Base-by-base conservation (phyloP, 2,797 vertebrate species). In the Phylloscopus collybita region DNA sequence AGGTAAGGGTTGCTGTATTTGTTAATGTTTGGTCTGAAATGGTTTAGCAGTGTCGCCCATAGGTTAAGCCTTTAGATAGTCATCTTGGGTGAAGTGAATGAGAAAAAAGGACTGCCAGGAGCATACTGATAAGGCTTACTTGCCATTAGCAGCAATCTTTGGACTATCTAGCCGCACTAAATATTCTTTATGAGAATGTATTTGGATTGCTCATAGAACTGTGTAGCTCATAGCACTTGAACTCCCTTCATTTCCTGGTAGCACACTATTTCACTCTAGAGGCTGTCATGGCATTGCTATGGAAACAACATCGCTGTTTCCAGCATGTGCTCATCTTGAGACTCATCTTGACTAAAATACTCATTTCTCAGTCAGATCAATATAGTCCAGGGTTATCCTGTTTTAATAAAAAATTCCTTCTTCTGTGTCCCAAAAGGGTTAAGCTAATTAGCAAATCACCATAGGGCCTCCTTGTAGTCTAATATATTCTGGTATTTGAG, bases 251-350 rank as follows among this genome's bases (percentile, higher is more conserved):
- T 96, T 96, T 96, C 96, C 92, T 82, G 70, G 93, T 90, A 90
- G 88, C 74, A 42, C 50, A 83, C 87, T 97, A 92, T 97, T 92
- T 93, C 91, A 81, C 67, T 86, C 88, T 8, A 9, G 80, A 57
- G 79, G 89, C 94, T 93, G 90, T 95, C 85, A 73, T 88, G 69
- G 88, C 94, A 96, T 98, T 95, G 83, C 97, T 96, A 94, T 97
- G 96, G 95, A 85, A 96, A 97, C 96, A 54, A n/a, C 93, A 86
- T 89, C 19, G 54, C 92, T 4, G 36, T 88, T 95, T 96, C 78
- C 62, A 89, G 80, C 90, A 71, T 45, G 30, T 88, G 81, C 79
- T 96, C 89, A 95, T 94, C 87, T 73, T 12, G 80, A 95, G 95
- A 86, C 92, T 92, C 92, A 71, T 94, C 95, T 85, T 85, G 85